These are phyloP conservation scores for Gymnocypris eckloni DNA, from an alignment of 2,797 vertebrate species.

Conservation along the genomic window DNA sequence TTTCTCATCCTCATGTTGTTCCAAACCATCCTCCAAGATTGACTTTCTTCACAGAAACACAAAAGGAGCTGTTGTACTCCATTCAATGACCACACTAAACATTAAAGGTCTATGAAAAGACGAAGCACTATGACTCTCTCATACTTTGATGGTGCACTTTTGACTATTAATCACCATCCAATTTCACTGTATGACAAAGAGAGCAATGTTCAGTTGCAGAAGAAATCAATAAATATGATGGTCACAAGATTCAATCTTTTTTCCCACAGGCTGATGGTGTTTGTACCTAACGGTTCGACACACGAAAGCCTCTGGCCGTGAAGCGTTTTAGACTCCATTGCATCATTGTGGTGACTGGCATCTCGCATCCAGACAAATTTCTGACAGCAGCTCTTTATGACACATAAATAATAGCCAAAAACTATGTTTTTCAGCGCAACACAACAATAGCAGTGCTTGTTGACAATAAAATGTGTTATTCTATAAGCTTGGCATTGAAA, in stretches of 20 bases:
- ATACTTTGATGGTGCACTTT: background rate
- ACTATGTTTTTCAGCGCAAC: background rate
- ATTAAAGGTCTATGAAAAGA: background rate
- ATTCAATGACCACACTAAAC: background rate
- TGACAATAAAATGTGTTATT: slow-evolving; percentile 31
- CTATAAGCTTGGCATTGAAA: background rate
- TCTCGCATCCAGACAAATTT: slow-evolving; percentile 8
- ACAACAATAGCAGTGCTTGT: slow-evolving; percentile 15
- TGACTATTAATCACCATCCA: background rate
- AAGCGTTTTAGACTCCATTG: slow-evolving; percentile 7
- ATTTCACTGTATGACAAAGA: background rate
- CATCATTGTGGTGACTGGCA: slow-evolving; percentile 39
- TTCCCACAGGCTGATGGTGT: background rate
- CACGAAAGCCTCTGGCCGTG: slow-evolving; percentile 9
- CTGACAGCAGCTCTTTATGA: slow-evolving; percentile 16
- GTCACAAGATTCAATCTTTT: background rate
- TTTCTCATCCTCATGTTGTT: background rate
- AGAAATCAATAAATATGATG: background rate
- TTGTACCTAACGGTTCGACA: slow-evolving; percentile 5
- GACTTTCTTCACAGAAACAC: background rate
- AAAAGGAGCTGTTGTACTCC: background rate
- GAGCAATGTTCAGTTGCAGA: background rate
- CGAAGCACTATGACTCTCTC: background rate
- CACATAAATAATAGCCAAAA: slow-evolving; percentile 33
- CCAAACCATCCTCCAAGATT: background rate